Evolutionary conservation across 2,797 vertebrate species (phyloP).

Genomic region (Gymnodraco acuticeps): DNA sequence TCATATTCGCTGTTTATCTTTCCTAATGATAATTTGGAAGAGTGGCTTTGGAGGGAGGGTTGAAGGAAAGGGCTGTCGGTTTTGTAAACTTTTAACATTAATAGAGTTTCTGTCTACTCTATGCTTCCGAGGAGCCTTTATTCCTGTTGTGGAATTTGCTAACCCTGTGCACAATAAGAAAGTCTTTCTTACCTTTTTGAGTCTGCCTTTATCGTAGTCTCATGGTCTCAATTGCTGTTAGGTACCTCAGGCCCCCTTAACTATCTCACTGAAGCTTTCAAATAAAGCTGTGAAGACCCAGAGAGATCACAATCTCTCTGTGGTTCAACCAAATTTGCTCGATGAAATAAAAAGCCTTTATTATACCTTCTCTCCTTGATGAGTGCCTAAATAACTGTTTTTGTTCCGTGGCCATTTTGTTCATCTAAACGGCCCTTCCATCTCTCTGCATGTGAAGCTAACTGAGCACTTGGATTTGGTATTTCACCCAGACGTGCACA

Average conservation of each 20-base stretch:
- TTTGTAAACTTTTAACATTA: not conserved
- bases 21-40: too few species aligned
- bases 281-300: not conserved
- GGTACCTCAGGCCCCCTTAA: not conserved
- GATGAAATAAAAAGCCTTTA: constrained; percentile 17
- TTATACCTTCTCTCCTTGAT: not conserved
- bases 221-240: not conserved
- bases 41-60: too few species aligned
- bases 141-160: not conserved
- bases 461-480: not conserved
- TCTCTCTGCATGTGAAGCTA: not conserved
- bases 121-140: too few species aligned
- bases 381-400: not conserved
- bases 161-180: not conserved
- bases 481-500: too few species aligned
- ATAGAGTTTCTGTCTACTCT: not conserved
- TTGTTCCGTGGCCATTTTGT: not conserved
- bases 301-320: not conserved
- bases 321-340: not conserved
- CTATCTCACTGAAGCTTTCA: not conserved
- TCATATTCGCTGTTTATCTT: too few species aligned
- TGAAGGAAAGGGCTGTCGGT: too few species aligned
- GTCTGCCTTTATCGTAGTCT: not conserved
- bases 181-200: not conserved
- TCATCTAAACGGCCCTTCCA: not conserved